Conservation (phyloP, 1,140 invertebrate species). For the Drosophila serrata region DNA sequence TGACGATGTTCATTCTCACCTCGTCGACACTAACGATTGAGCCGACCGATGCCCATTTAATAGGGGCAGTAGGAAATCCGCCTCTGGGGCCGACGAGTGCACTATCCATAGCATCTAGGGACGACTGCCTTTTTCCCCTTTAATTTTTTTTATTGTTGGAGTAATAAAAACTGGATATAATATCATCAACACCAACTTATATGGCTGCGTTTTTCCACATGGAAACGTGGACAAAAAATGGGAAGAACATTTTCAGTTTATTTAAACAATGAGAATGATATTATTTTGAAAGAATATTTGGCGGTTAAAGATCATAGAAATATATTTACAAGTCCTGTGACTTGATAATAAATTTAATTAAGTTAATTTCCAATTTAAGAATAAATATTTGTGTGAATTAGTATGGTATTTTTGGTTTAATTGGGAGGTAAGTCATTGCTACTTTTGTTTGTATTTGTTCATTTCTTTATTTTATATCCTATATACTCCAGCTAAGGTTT, state of each 20-base stretch:
- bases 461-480: no score
- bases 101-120: conserved; percentile 28
- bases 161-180: conserved; percentile 17
- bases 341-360: no score
- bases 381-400: no score
- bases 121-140: conserved; percentile 9
- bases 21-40: conserved; percentile 74
- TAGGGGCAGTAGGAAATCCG: conserved; percentile 52
- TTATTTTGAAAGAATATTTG: not conserved
- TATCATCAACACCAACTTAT: conserved; percentile 21
- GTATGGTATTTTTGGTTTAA: no score
- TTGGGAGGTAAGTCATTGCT: no score
- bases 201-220: not conserved
- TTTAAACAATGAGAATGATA: not conserved
- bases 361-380: no score
- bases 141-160: conserved; percentile 10
- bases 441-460: no score
- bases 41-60: conserved; percentile 51
- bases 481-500: no score
- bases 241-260: not conserved
- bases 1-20: conserved; percentile 78
- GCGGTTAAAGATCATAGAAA: not conserved
- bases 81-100: conserved; percentile 25
- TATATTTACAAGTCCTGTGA: not conserved
- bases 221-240: not conserved